Evolutionary conservation across 2,888 invertebrate species (phyloP), one percentile per base, ranked within the genome.

Genomic region (Rhaphigaster nebulosa): DNA sequence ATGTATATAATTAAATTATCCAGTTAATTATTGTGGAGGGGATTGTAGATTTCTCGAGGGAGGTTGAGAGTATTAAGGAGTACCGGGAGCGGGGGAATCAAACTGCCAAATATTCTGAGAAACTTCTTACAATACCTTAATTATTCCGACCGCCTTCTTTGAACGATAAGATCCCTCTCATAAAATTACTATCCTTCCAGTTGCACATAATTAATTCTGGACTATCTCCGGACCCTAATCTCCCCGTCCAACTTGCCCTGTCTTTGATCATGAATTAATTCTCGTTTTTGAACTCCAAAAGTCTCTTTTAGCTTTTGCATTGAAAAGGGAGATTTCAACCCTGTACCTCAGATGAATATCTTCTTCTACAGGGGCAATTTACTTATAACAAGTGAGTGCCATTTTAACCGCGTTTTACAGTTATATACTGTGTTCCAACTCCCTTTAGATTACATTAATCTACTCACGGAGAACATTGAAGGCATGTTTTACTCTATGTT

Each of bases 251-350:
- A 87, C 38, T 52, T 87, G 60, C 56, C 60, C 45, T 38, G 20
- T 56, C 88, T 88, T 88, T 88, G 60, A 88, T 88, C 88, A 54
- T 41, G 41, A 88, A 56, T 88, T 88, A 56, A 88, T 88, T 41
- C 88, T 60, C 56, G 38, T 88, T 88, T 88, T 88, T 60, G 65
- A 60, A 41, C 41, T 60, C 54, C 45, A 41, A 26, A 88, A 88
- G 88, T 88, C 88, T 88, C 88, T 60, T 88, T 60, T 88, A 88
- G 88, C 41, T 41, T 60, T 41, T 38, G 34, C 52, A 23, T 41
- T 88, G 54, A 60, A 88, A 60, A 88, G 56, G 23, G 38, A 41
- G 56, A 65, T 41, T 87, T 56, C 6, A 56, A 54, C 38, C 34
- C 23, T 41, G 34, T 29, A 60, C 88, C 41, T 88, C 12, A 56